These are phyloP conservation scores for Drosophila seguyi DNA, from an alignment of 1,140 invertebrate species.

Conservation along the genomic window DNA sequence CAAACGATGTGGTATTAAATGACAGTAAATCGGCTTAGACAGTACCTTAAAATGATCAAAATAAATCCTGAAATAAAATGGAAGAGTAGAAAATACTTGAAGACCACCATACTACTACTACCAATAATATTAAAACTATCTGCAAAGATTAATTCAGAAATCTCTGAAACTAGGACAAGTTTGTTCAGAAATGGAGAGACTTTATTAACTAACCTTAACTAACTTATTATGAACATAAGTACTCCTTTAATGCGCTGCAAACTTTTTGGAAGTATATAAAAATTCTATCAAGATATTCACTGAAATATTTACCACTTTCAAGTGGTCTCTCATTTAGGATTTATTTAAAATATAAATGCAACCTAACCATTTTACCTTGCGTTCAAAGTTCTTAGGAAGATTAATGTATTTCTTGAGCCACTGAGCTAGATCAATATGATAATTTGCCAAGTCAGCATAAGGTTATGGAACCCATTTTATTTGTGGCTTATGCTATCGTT, in stretches of 20 bases:
- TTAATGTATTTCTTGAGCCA: background rate
- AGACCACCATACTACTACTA: background rate
- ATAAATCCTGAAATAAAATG: background rate
- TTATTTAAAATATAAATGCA: background rate
- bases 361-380: no score
- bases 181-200: no score
- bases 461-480: slow-evolving; percentile 21
- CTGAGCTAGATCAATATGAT: background rate
- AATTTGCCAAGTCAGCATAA: slow-evolving; percentile 15
- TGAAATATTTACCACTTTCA: background rate
- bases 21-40: slow-evolving; percentile 3
- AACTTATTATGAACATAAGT: background rate
- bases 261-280: background rate
- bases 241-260: background rate
- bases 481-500: background rate
- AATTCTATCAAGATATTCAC: background rate
- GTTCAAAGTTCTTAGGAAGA: background rate
- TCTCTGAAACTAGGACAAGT: no score
- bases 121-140: background rate
- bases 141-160: background rate
- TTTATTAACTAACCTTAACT: background rate
- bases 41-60: background rate
- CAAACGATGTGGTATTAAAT: slow-evolving; percentile 6
- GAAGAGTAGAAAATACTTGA: background rate
- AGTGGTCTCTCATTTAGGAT: background rate